Percentiles rank a stretch among this genome's conserved stretches.
These are phyloP conservation scores for Heliconius sara DNA, from an alignment of 2,888 invertebrate species.

Conservation along the genomic window DNA sequence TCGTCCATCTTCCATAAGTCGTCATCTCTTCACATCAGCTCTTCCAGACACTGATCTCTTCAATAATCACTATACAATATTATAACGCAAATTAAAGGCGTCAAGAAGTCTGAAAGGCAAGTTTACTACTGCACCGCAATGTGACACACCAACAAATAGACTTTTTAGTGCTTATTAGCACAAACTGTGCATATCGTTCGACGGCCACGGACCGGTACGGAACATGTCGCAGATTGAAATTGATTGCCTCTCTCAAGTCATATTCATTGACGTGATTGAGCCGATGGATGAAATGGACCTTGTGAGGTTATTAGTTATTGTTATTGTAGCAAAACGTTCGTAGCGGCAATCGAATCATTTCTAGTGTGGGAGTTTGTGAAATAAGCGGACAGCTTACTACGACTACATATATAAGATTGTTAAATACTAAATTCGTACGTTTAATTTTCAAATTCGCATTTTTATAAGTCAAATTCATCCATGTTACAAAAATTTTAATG, in stretches of 20 bases:
- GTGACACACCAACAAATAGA: constrained; percentile 67
- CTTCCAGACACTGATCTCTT: constrained; percentile 30
- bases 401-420: background rate
- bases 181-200: constrained; percentile 76
- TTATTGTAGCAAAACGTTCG: constrained; percentile 55
- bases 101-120: constrained; percentile 55
- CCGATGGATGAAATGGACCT: constrained; percentile 73
- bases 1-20: constrained; percentile 71
- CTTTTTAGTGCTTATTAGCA: constrained; percentile 82
- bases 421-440: too few relatives aligned
- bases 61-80: constrained; percentile 39
- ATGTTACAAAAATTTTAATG: too few relatives aligned
- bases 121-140: constrained; percentile 65
- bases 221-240: constrained; percentile 63
- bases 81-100: constrained; percentile 43
- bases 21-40: constrained; percentile 56
- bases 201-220: constrained; percentile 47
- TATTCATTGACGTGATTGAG: constrained; percentile 77
- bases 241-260: constrained; percentile 68
- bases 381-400: background rate
- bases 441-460: too few relatives aligned
- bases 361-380: constrained; percentile 16
- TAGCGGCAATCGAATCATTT: constrained; percentile 22
- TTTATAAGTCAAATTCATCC: too few relatives aligned
- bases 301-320: constrained; percentile 62